Evolutionary conservation across 2,888 invertebrate species (phyloP), one percentile per base, ranked within the genome.

Genomic region (Thecocarcelia acutangulata): DNA sequence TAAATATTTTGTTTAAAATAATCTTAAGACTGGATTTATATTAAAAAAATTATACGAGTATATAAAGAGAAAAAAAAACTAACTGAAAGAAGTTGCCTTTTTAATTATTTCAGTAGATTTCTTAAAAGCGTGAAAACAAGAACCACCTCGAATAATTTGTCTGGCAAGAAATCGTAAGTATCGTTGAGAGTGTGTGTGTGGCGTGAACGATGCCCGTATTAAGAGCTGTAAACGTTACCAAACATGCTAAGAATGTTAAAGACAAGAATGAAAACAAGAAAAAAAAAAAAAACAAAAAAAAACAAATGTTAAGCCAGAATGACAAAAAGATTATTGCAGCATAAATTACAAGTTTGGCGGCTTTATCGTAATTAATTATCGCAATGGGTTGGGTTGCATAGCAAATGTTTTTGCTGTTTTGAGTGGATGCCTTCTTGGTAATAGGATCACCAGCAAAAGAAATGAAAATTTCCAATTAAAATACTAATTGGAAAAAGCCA

Each of bases 341-440:
- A 73, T 66, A 73, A 73, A 61, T 79, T 73, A 79, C 66, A 54
- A 78, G 72, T 66, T 73, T 72, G 72, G 42, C 37, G 59, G 59
- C 66, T 68, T 73, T 59, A 68, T 46, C 64, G 59, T 54, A 79
- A 79, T 79, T 73, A 79, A 73, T 54, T 72, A 79, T 66, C 72
- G 40, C 54, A n/a, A 50, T 52, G 61, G 54, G 24, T 76, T 69
- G 17, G 61, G 56, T 21, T 52, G 21, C 11, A 12, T 48, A 17
- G 37, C 28, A 56, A 50, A 66, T 13, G 15, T 40, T 17, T 52
- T 11, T 66, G 17, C 8, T 15, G 12, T 1, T 21, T 33, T n/a
- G 40, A 52, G 1, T 9, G 24, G 28, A 33, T 72, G 46, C 44
- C 24, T 72, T 46, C 33, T 24, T 21, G 33, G 1, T 21, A 54